Conservation (phyloP, 2,113 vertebrate genomes). For the Charadrius vociferus region DNA sequence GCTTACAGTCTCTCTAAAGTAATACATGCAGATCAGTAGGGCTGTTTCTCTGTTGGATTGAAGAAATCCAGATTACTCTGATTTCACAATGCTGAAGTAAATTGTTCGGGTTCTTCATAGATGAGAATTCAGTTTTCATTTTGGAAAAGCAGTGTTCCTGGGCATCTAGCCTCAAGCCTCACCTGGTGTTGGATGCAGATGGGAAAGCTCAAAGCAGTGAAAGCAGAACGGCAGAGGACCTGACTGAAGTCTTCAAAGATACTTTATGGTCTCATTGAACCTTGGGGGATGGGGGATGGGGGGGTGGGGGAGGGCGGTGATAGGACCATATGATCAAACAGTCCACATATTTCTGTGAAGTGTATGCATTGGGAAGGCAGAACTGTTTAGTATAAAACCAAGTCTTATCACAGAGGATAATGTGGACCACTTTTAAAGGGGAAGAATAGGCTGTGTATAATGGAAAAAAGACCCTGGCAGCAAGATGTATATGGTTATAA, state of each 20-base stretch:
- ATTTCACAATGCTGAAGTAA: background rate
- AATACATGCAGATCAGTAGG: background rate
- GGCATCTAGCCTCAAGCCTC: background rate
- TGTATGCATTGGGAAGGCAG: background rate
- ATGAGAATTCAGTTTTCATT: background rate
- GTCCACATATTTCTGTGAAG: background rate
- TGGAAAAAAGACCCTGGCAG: background rate
- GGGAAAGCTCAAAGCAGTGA: background rate
- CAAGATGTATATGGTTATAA: background rate
- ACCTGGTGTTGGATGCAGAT: background rate
- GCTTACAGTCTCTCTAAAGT: background rate
- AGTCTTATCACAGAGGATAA: background rate
- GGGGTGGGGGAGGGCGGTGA: accelerated
- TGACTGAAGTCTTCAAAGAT: background rate
- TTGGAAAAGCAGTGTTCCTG: background rate
- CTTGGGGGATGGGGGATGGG: background rate
- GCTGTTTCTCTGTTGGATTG: background rate
- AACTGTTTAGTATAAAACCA: background rate
- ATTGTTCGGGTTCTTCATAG: background rate
- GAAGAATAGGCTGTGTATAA: background rate
- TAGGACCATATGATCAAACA: background rate
- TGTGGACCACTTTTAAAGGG: background rate
- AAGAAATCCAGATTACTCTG: background rate
- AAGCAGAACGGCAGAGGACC: background rate
- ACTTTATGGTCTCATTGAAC: background rate